phyloP scores from a whole-genome alignment of 2,113 vertebrate genomes.

The Charina bottae region DNA sequence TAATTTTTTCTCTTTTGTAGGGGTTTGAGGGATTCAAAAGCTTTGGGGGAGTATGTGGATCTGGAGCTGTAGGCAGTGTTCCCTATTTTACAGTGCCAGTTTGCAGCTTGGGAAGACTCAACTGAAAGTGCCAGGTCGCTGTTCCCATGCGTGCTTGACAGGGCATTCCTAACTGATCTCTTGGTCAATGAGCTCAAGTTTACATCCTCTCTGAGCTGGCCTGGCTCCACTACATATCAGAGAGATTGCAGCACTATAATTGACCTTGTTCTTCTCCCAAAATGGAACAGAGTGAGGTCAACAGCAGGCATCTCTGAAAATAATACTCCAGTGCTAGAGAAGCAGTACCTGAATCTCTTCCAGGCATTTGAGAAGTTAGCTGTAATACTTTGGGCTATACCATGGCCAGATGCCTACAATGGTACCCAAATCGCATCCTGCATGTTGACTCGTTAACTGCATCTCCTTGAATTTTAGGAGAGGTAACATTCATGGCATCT shows the following conservation, averaged over 20 bases:
- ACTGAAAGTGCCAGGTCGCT: background rate
- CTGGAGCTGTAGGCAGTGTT: background rate
- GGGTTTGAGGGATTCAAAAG: background rate
- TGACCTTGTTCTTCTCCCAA: slow-evolving; percentile 9
- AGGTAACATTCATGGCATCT: background rate
- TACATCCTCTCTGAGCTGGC: slow-evolving; percentile 22
- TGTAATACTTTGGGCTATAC: background rate
- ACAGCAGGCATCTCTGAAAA: background rate
- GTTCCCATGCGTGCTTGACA: background rate
- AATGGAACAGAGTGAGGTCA: background rate
- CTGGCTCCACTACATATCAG: background rate
- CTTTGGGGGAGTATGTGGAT: background rate
- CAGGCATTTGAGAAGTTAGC: background rate
- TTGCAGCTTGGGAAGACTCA: background rate
- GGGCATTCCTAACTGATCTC: background rate
- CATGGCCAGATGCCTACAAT: background rate
- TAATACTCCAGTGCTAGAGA: background rate
- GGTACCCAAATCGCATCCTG: background rate
- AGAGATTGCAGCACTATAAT: background rate
- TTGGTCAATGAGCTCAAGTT: slow-evolving; percentile 10
- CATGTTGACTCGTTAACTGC: background rate
- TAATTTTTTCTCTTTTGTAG: background rate
- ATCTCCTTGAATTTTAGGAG: background rate
- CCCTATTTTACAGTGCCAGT: background rate
- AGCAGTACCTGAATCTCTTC: background rate